Conservation (phyloP, 2,888 invertebrate species). For the Salticus scenicus region DNA sequence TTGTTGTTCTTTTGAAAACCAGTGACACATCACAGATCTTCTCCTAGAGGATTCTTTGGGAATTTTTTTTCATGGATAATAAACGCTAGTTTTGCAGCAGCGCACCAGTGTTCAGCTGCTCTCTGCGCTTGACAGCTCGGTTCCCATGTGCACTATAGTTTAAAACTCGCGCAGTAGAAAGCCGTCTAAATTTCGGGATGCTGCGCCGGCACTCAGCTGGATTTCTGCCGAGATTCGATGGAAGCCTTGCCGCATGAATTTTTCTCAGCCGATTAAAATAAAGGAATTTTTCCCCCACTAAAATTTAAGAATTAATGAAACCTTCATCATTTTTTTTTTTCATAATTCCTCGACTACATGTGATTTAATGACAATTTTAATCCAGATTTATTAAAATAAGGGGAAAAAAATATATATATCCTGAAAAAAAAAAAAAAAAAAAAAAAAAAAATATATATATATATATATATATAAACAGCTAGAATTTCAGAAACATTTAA, state of each 20-base stretch:
- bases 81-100: constrained; percentile 7
- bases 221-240: constrained; percentile 52
- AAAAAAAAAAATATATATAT: too few relatives aligned
- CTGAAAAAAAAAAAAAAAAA: too few relatives aligned
- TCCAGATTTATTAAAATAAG: too few relatives aligned
- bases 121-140: constrained; percentile 31
- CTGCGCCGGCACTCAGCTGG: constrained; percentile 56
- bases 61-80: background rate
- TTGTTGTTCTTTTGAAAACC: constrained; percentile 49
- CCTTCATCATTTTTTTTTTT: too few relatives aligned
- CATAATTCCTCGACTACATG: too few relatives aligned
- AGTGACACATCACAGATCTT: constrained; percentile 17
- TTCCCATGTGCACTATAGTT: constrained; percentile 66
- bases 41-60: background rate
- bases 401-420: too few relatives aligned
- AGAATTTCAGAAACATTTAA: too few relatives aligned
- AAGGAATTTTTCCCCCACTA: too few relatives aligned
- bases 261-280: background rate
- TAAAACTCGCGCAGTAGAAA: constrained; percentile 71
- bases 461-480: too few relatives aligned
- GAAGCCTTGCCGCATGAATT: constrained; percentile 47
- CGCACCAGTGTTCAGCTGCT: constrained; percentile 13
- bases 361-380: too few relatives aligned
- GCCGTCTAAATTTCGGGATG: constrained; percentile 44
- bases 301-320: too few relatives aligned